Base-by-base conservation (phyloP, 2,113 vertebrate genomes). In the Archilochus colubris region DNA sequence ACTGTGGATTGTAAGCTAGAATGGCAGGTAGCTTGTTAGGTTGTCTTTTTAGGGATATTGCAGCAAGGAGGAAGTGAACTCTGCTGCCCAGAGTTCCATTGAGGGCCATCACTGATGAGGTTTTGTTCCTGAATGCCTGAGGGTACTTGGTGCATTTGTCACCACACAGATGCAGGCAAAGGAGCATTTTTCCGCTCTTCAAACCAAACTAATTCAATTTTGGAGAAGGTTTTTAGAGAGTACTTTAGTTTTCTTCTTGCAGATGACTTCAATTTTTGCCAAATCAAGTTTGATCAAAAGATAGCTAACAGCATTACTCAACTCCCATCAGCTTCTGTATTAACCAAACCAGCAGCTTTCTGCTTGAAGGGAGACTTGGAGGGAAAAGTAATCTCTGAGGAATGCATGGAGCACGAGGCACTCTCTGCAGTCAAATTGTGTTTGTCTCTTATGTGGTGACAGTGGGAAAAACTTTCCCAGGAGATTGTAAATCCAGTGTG, bases 211-310 rank as follows among this genome's bases (percentile, higher is more conserved):
- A 33, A 76, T 70, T 81, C 77, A 43, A 0, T 72, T 55, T 62
- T 17, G 78, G 40, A 61, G 51, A 74, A 62, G 0, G 2, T 79
- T 93, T 83, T 84, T 79, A 7, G 75, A 73, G 62, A 53, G 75
- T 76, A 53, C n/a, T 91, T 63, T 16, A 24, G 50, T 67, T 94
- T 74, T 64, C 75, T 89, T 88, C 57, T 48, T 58, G 50, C 30
- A 94, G 68, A 84, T 90, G 46, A 88, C 91, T 91, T 92, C 76
- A 69, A 9, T 86, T 93, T 72, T 91, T 79, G 74, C 69, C 93
- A 93, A 86, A 94, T 51, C 73, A 79, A 7, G 61, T 66, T 51
- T 0, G 2, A 24, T 94, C 64, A 76, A 31, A 79, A 75, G 68
- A 82, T 50, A 76, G 58, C 62, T 81, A 61, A 86, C 79, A 70